A percentile compares a stretch with the other conserved stretches of the same genome.
phyloP scores from a whole-genome alignment of 2,888 invertebrate genomes.

The Tenodera sinensis region DNA sequence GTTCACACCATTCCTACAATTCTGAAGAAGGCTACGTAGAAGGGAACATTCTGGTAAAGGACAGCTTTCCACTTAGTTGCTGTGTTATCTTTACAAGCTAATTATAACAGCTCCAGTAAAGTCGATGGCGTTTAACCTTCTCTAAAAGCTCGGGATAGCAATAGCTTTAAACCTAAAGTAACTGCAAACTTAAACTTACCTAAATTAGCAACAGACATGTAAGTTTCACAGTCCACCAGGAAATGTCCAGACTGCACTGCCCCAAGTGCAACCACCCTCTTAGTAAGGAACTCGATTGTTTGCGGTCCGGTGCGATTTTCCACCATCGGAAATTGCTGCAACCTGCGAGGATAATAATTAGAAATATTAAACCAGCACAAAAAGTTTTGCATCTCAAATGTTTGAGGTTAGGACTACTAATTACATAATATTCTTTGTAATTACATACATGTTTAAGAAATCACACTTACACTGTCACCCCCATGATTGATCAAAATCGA shows the following conservation, averaged over 20 bases:
- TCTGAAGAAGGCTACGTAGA: no score
- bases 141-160: no score
- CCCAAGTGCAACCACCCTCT: conserved; percentile 79
- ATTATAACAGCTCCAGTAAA: no score
- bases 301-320: conserved; percentile 89
- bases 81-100: no score
- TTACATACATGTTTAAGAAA: not conserved
- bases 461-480: not conserved
- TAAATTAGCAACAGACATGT: conserved; percentile 71
- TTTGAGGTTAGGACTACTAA: not conserved
- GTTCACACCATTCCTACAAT: no score
- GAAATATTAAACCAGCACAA: not conserved
- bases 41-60: no score
- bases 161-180: no score
- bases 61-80: no score
- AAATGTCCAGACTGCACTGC: conserved; percentile 87
- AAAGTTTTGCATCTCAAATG: not conserved
- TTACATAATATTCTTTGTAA: not conserved
- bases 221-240: conserved; percentile 92
- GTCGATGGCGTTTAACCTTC: no score
- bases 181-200: conserved; percentile 44
- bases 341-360: conserved; percentile 46
- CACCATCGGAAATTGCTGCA: conserved; percentile 82
- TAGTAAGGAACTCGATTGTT: conserved; percentile 81
- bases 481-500: not conserved